Percentiles rank a stretch among this genome's conserved stretches.
Conservation (phyloP, 2,888 invertebrate species). For the Cinara cedri region DNA sequence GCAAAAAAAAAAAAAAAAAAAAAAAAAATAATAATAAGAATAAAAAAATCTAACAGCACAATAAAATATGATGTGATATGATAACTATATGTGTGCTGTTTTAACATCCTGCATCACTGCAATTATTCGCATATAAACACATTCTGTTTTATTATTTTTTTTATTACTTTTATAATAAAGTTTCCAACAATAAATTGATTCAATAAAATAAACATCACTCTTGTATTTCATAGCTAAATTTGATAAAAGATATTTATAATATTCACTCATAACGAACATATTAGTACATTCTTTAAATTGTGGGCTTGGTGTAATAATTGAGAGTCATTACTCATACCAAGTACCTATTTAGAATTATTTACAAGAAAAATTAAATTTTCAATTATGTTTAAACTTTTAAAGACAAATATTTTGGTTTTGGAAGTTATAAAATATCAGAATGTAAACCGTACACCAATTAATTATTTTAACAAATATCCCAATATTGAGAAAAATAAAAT, state of each 20-base stretch:
- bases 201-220: too few relatives aligned
- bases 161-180: too few relatives aligned
- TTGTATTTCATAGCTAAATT: constrained; percentile 5
- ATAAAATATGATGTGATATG: background rate
- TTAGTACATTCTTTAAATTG: constrained; percentile 8
- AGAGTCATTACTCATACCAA: background rate
- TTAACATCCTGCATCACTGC: background rate
- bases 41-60: background rate
- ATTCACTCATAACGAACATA: background rate
- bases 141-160: too few relatives aligned
- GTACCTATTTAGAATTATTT: constrained; percentile 2
- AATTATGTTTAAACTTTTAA: constrained; percentile 4
- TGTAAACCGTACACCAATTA: too few relatives aligned
- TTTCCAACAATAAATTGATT: too few relatives aligned
- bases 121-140: background rate
- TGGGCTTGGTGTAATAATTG: background rate
- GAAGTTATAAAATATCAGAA: too few relatives aligned
- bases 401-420: background rate
- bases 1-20: background rate
- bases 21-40: too few relatives aligned
- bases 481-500: too few relatives aligned
- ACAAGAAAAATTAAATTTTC: background rate
- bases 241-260: background rate
- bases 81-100: too few relatives aligned
- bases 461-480: too few relatives aligned